Conservation (phyloP, 1,140 invertebrate genomes). For the Neelides sp. region DNA sequence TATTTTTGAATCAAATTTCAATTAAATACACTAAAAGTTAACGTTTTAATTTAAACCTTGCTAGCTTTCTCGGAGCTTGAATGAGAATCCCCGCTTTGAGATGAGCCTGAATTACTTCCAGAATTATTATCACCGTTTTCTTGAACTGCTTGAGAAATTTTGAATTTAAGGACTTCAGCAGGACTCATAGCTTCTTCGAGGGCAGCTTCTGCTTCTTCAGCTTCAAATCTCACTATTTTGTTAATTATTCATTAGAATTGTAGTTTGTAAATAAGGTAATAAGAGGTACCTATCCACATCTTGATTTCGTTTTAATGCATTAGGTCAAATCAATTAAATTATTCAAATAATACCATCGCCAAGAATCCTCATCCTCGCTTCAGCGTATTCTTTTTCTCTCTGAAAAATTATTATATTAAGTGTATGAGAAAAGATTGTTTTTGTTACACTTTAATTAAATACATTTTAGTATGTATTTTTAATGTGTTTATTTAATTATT, state of each 20-base stretch:
- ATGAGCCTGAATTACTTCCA: neutral
- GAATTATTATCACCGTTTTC: slow-evolving; percentile 2
- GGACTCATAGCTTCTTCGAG: slow-evolving; percentile 11
- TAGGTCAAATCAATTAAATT: too few species aligned
- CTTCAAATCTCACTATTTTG: too few species aligned
- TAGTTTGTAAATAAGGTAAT: too few species aligned
- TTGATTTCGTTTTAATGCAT: too few species aligned
- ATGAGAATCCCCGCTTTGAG: too few species aligned
- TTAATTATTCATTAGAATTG: too few species aligned
- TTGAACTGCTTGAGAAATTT: slow-evolving; percentile 14
- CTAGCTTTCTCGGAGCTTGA: too few species aligned
- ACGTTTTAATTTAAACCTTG: too few species aligned
- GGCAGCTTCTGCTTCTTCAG: slow-evolving; percentile 15
- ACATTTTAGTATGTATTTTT: neutral
- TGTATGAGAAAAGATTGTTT: neutral
- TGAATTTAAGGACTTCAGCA: slow-evolving; percentile 27
- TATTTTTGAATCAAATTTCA: too few species aligned
- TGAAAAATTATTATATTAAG: slow-evolving; percentile 10
- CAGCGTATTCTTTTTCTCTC: slow-evolving; percentile 29
- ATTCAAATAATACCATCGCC: slow-evolving; percentile 21
- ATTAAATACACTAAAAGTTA: too few species aligned
- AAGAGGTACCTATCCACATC: too few species aligned
- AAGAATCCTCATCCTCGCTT: slow-evolving; percentile 24
- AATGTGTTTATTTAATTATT: neutral
- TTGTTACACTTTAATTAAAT: neutral